phyloP scores from a whole-genome alignment of 2,797 vertebrate species.

The Pantherophis alleghaniensis region DNA sequence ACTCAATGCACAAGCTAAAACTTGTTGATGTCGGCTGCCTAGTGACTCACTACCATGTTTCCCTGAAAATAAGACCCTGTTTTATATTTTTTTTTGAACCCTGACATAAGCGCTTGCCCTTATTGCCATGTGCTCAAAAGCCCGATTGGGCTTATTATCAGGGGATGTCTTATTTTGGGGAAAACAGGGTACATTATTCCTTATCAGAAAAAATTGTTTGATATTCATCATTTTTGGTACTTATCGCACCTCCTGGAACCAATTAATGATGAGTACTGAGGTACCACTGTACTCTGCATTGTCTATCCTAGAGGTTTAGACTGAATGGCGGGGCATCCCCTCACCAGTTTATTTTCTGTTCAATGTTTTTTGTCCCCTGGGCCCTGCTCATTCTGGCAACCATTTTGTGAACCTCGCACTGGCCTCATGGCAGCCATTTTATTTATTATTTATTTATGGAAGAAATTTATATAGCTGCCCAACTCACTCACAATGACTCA shows the following conservation, averaged over 20 bases:
- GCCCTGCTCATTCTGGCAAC: neutral
- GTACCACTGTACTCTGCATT: neutral
- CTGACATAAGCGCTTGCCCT: too few species aligned
- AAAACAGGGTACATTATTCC: neutral
- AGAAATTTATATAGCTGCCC: neutral
- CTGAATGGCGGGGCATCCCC: neutral
- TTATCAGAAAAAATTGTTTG: neutral
- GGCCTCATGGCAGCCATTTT: neutral
- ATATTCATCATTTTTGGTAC: neutral
- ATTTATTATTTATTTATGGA: neutral
- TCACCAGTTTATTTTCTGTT: neutral
- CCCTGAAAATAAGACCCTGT: too few species aligned
- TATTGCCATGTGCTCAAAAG: too few species aligned
- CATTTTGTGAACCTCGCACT: neutral
- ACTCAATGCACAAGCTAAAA: neutral
- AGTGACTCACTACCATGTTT: neutral
- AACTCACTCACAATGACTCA: neutral
- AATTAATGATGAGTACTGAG: neutral
- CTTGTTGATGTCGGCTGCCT: neutral
- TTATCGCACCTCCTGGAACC: neutral
- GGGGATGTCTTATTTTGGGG: too few species aligned
- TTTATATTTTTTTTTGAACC: too few species aligned
- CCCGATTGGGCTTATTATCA: too few species aligned
- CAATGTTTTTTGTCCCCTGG: neutral
- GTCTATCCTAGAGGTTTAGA: neutral